These are phyloP conservation scores for Sitophilus oryzae DNA, from an alignment of 1,140 invertebrate species.

Conservation along the genomic window DNA sequence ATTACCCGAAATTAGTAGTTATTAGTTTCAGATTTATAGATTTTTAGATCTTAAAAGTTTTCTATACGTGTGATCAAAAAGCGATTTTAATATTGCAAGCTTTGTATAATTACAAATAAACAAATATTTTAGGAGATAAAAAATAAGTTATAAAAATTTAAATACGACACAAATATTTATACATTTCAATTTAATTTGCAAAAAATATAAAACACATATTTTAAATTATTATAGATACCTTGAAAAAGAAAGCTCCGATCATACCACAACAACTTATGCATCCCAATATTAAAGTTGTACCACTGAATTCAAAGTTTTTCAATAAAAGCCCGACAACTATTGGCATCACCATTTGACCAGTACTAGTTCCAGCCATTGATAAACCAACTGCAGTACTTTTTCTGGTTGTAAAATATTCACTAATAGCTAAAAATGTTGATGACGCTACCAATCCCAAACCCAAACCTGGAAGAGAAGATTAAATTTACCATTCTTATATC, in stretches of 20 bases:
- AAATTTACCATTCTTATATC: too few species aligned
- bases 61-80: too few species aligned
- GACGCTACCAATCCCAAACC: constrained; percentile 60
- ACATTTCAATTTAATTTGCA: too few species aligned
- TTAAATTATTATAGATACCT: constrained; percentile 28
- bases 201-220: too few species aligned
- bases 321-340: constrained; percentile 57
- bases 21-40: too few species aligned
- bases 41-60: too few species aligned
- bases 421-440: constrained; percentile 65
- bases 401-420: constrained; percentile 62
- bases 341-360: constrained; percentile 70
- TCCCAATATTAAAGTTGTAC: constrained; percentile 55
- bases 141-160: too few species aligned
- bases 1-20: too few species aligned
- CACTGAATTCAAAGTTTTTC: constrained; percentile 50
- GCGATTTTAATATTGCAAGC: too few species aligned
- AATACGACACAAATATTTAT: too few species aligned
- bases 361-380: constrained; percentile 62
- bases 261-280: constrained; percentile 56
- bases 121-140: too few species aligned
- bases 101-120: too few species aligned
- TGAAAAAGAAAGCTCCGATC: constrained; percentile 36
- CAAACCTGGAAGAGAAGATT: constrained; percentile 51
- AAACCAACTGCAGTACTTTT: constrained; percentile 63